Evolutionary conservation across 2,797 vertebrate genomes (phyloP).

Genomic region (Poecile montanus): DNA sequence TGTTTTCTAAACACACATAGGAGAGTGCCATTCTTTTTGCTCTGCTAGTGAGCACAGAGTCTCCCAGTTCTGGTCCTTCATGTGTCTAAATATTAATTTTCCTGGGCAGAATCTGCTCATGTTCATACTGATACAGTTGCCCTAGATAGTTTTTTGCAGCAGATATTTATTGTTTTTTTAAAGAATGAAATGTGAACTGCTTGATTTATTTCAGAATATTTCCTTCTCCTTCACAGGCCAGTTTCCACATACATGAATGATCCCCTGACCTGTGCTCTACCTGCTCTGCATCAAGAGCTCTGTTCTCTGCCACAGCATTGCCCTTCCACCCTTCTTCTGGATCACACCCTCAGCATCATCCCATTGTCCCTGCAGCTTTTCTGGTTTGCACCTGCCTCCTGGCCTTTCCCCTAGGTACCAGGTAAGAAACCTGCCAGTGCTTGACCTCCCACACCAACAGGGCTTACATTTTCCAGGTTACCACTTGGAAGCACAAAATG

Average conservation of each 20-base stretch:
- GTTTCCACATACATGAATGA: neutral
- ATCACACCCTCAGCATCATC: neutral
- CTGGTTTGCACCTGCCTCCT: neutral
- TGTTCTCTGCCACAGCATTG: neutral
- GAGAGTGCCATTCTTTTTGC: neutral
- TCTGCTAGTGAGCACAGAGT: neutral
- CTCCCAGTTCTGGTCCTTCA: neutral
- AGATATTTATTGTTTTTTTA: neutral
- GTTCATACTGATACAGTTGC: neutral
- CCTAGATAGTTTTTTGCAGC: neutral
- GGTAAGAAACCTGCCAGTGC: neutral
- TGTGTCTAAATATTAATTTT: neutral
- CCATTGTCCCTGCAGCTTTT: neutral
- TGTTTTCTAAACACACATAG: neutral
- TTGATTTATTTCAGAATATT: neutral
- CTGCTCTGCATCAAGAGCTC: neutral
- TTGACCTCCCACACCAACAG: neutral
- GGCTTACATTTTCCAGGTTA: neutral
- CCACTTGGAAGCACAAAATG: neutral
- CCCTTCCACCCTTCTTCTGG: neutral
- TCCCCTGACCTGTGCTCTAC: neutral
- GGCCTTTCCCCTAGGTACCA: neutral
- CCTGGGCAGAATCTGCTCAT: neutral
- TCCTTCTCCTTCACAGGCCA: neutral
- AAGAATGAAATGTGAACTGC: neutral